Conservation (phyloP, 1,140 invertebrate species). For the Glossosoma conforme region DNA sequence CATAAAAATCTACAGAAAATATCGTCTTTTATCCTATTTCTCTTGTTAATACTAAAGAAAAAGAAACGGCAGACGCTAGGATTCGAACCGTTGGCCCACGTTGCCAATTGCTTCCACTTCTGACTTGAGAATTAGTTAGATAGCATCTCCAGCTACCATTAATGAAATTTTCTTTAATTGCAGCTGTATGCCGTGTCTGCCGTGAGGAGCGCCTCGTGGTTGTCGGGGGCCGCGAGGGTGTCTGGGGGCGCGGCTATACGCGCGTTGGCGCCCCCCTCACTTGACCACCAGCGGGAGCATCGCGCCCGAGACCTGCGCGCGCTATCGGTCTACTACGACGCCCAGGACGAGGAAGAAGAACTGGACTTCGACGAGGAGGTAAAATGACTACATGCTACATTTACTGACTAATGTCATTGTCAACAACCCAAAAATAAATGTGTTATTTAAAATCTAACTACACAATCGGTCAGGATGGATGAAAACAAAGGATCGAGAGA, state of each 20-base stretch:
- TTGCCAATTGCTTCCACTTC: too few species aligned
- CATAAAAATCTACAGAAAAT: too few species aligned
- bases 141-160: too few species aligned
- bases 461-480: too few species aligned
- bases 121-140: too few species aligned
- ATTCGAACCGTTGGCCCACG: too few species aligned
- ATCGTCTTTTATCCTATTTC: too few species aligned
- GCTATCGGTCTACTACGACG: constrained; percentile 19
- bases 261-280: background rate
- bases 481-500: too few species aligned
- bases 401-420: background rate
- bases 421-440: background rate
- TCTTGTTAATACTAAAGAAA: too few species aligned
- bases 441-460: too few species aligned
- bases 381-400: background rate
- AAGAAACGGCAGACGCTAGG: too few species aligned
- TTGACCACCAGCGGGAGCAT: background rate
- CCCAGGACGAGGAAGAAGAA: constrained; percentile 20
- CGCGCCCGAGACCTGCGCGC: constrained; percentile 17
- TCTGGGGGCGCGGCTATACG: constrained; percentile 15
- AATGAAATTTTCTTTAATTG: constrained; percentile 16
- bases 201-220: constrained; percentile 16
- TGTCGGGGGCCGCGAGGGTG: constrained; percentile 23
- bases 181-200: constrained; percentile 38
- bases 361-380: constrained; percentile 27